These are phyloP conservation scores for Salvelinus namaycush DNA, from an alignment of 2,113 vertebrate species.

Conservation along the genomic window DNA sequence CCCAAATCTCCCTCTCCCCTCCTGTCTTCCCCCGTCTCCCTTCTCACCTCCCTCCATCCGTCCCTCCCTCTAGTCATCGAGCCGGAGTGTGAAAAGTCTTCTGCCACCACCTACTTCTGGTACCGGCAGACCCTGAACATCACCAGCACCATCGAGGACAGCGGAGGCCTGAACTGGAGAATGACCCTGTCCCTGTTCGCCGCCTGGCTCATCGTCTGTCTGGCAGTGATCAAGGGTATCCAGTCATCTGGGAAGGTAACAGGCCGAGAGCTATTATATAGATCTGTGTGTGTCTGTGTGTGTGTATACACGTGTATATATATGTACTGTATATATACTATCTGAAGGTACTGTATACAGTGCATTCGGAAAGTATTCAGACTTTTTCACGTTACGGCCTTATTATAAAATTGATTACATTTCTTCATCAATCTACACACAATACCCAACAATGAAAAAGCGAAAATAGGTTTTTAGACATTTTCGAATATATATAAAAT, in stretches of 20 bases:
- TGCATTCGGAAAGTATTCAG: too few species aligned
- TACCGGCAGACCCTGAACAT: slow-evolving; percentile 94
- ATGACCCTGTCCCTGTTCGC: slow-evolving; percentile 91
- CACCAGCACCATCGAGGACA: slow-evolving; percentile 90
- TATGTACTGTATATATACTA: too few species aligned
- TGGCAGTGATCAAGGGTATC: slow-evolving; percentile 96
- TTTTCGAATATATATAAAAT: too few species aligned
- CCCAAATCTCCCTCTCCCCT: neutral
- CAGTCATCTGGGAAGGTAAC: slow-evolving; percentile 96
- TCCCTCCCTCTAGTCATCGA: slow-evolving; percentile 78
- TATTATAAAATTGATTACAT: too few species aligned
- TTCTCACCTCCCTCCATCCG: neutral
- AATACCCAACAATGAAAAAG: too few species aligned
- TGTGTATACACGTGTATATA: too few species aligned
- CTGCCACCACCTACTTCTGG: slow-evolving; percentile 98
- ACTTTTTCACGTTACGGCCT: too few species aligned
- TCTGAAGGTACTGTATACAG: too few species aligned
- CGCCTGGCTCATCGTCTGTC: slow-evolving; percentile 92
- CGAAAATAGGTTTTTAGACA: too few species aligned
- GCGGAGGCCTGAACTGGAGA: slow-evolving; percentile 94
- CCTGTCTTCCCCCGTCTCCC: neutral
- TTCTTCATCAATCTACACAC: too few species aligned
- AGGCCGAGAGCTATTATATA: too few species aligned
- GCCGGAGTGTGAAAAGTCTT: slow-evolving; percentile 94
- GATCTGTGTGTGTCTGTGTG: too few species aligned